A percentile compares a stretch with the other conserved stretches of the same genome.
These are phyloP conservation scores for Trichonephila clavata DNA, from an alignment of 1,140 invertebrate genomes.

Conservation along the genomic window DNA sequence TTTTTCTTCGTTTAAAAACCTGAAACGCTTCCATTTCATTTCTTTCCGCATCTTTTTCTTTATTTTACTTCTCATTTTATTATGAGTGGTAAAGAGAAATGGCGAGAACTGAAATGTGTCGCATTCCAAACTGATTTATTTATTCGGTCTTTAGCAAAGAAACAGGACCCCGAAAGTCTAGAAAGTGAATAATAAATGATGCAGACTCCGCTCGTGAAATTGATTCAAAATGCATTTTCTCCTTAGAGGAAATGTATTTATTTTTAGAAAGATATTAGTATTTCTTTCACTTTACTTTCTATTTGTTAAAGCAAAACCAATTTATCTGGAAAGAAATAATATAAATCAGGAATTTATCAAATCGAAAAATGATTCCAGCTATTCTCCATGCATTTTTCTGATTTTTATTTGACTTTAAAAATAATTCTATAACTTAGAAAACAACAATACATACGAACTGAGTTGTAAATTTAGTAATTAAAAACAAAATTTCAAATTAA, in stretches of 20 bases:
- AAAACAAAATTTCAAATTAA: too few species aligned
- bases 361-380: not conserved
- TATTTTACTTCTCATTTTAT: not conserved
- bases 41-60: not conserved
- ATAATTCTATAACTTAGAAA: too few species aligned
- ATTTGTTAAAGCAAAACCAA: not conserved
- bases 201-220: not conserved
- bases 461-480: too few species aligned
- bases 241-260: constrained; percentile 16
- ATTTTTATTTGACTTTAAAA: not conserved
- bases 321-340: not conserved
- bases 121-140: constrained; percentile 48
- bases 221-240: constrained; percentile 47
- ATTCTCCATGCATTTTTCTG: not conserved
- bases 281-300: constrained; percentile 43
- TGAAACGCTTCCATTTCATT: not conserved
- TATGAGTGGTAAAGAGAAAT: constrained; percentile 22
- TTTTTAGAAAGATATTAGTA: constrained; percentile 56
- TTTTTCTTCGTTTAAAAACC: not conserved
- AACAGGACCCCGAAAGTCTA: constrained; percentile 25
- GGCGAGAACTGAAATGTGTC: not conserved
- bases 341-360: constrained; percentile 16
- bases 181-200: constrained; percentile 59
- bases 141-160: constrained; percentile 33
- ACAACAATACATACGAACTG: too few species aligned